Conservation (phyloP, 35 echinoderm and acorn worm species). For the Patiria miniata region DNA sequence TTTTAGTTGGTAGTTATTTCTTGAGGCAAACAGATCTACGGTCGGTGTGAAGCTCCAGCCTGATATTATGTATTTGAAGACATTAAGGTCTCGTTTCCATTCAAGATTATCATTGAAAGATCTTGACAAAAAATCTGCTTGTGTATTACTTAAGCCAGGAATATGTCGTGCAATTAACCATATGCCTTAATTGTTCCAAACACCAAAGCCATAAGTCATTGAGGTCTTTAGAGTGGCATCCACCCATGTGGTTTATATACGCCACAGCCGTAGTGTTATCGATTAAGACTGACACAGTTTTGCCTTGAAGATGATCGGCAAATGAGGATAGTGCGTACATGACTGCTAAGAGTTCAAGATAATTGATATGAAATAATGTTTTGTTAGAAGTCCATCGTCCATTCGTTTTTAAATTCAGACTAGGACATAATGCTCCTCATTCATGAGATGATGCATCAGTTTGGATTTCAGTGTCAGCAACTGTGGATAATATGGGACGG, state of each 20-base stretch:
- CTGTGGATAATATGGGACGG: background rate
- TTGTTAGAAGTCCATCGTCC: background rate
- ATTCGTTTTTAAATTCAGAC: background rate
- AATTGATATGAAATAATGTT: slow-evolving; percentile 17
- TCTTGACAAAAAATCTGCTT: background rate
- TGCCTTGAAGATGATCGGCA: background rate
- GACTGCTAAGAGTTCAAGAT: slow-evolving; percentile 38
- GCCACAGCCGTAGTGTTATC: slow-evolving; percentile 39
- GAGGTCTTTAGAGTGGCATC: background rate
- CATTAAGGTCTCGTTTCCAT: background rate
- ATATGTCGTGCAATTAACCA: slow-evolving; percentile 15
- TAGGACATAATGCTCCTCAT: background rate
- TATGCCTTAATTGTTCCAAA: background rate
- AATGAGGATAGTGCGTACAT: slow-evolving; percentile 1
- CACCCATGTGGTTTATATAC: slow-evolving; percentile 43
- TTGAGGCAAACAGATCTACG: slow-evolving; percentile 45
- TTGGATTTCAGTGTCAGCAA: background rate
- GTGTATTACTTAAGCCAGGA: background rate
- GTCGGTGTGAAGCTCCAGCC: background rate
- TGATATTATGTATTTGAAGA: background rate
- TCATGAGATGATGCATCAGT: slow-evolving; percentile 3
- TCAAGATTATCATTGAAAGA: background rate
- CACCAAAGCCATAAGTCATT: slow-evolving; percentile 34
- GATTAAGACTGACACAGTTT: background rate
- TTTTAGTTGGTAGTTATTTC: slow-evolving; percentile 18